A percentile compares a stretch with the other conserved stretches of the same genome.
phyloP scores from a whole-genome alignment of 2,888 invertebrate genomes.

The Teinopalpus imperialis region DNA sequence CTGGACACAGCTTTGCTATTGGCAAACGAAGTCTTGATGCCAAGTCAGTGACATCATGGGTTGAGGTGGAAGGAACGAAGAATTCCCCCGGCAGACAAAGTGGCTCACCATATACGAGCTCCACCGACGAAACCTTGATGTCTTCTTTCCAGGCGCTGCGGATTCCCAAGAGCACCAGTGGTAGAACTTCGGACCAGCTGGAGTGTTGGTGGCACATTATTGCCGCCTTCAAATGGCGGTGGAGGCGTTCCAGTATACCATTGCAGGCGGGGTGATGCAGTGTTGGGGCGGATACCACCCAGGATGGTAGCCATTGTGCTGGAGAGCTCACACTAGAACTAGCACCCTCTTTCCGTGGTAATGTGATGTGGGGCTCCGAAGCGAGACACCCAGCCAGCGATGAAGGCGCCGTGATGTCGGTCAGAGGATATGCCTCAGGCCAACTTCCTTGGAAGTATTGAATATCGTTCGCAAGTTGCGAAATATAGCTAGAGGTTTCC shows the following conservation, averaged over 20 bases:
- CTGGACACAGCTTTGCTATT: conserved; percentile 6
- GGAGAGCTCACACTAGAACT: conserved; percentile 37
- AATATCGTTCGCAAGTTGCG: no score
- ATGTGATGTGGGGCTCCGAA: conserved; percentile 48
- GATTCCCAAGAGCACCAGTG: conserved; percentile 22
- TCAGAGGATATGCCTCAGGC: conserved; percentile 43
- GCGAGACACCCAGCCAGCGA: conserved; percentile 49
- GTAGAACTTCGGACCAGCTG: conserved; percentile 17
- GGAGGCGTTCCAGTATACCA: conserved; percentile 32
- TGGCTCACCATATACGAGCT: conserved; percentile 10
- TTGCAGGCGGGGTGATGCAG: conserved; percentile 27
- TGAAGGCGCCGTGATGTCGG: conserved; percentile 46
- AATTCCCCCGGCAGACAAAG: conserved; percentile 1
- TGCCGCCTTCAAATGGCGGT: conserved; percentile 50
- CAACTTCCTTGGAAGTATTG: no score
- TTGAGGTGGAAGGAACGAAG: not conserved
- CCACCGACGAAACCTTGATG: not conserved
- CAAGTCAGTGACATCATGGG: conserved; percentile 10
- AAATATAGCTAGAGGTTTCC: no score
- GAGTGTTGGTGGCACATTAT: conserved; percentile 24
- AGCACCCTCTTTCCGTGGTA: conserved; percentile 34
- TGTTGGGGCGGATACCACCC: no score
- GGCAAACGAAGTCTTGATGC: not conserved
- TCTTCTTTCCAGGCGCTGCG: conserved; percentile 23
- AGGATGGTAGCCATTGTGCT: conserved; percentile 11